Base-by-base conservation (phyloP, 2,888 invertebrate species). In the Phortica okadai region DNA sequence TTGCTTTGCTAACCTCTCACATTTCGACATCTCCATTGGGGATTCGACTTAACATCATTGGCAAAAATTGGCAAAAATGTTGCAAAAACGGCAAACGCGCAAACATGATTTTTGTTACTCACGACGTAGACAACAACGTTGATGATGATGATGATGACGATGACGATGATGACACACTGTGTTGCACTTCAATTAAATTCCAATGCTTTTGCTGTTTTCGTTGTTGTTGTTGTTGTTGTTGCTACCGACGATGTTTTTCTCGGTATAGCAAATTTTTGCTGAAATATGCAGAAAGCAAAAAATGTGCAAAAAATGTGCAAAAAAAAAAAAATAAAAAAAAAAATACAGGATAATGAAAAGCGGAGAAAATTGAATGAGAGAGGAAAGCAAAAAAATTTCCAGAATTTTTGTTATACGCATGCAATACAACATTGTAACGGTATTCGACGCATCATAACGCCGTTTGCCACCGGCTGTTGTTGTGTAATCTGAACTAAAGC, bases 171-270 rank as follows among this genome's bases (percentile, higher is more conserved):
- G n/a, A 16, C 2, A 16, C 2, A 11, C n/a, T 56, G 6, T 56
- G 16, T 56, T 56, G 56, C 56, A 56, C 56, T 56, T 56, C n/a
- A 56, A 56, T 56, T 56, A 56, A 56, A n/a, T 56, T 56, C 56
- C n/a, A 16, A 56, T 56, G 56, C n/a, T 56, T 56, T 56, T 56
- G 56, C 56, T 56, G 14, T 56, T 56, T n/a, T 11, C 56, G n/a
- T 56, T 6, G 56, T 16, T n/a, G 16, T 56, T 56, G 56, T 6
- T 1, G 6, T 16, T n/a, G 56, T 56, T n/a, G n/a, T 33, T 33
- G 33, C 4, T 5, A 33, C 3, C 33, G 4, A 4, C 33, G 33
- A 33, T 33, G 33, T 56, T 56, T n/a, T n/a, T 56, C n/a, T 56
- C 16, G 56, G 6, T 56, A n/a, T 56, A 6, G 14, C 14, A 56